phyloP scores from a whole-genome alignment of 2,888 invertebrate genomes.

The Margaritifera margaritifera region DNA sequence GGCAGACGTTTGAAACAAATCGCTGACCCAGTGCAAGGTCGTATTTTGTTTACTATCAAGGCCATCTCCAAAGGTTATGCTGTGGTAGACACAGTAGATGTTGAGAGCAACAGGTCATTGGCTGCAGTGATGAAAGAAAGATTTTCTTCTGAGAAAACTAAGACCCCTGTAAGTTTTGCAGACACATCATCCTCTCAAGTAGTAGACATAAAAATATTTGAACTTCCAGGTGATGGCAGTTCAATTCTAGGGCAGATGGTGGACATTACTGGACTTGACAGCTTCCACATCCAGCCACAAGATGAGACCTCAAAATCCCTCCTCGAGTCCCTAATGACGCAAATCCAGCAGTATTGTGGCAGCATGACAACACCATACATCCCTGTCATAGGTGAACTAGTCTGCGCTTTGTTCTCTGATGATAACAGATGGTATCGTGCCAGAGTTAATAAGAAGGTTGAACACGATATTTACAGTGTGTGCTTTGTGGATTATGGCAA shows the following conservation, averaged over 20 bases:
- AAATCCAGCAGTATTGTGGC: conserved; percentile 20
- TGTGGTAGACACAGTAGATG: conserved; percentile 13
- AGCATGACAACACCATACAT: conserved; percentile 10
- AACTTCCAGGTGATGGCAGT: too few species aligned
- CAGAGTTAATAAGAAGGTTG: conserved; percentile 29
- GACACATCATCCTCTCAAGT: too few species aligned
- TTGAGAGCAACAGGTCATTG: not conserved
- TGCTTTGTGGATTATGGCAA: conserved; percentile 69
- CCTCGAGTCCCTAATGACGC: conserved; percentile 24
- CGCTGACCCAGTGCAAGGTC: too few species aligned
- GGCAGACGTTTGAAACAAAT: too few species aligned
- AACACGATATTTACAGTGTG: conserved; percentile 38
- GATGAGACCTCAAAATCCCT: conserved; percentile 23
- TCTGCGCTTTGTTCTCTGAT: conserved; percentile 44
- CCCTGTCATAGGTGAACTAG: conserved; percentile 35
- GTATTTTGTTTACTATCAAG: too few species aligned
- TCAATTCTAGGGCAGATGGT: not conserved
- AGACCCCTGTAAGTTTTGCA: too few species aligned
- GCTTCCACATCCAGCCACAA: conserved; percentile 30
- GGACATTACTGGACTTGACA: conserved; percentile 3
- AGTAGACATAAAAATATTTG: too few species aligned
- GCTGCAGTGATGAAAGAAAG: not conserved
- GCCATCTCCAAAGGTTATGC: not conserved
- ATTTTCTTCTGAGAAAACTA: too few species aligned
- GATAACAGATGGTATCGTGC: conserved; percentile 58